Percentiles rank a stretch among this genome's conserved stretches.
These are phyloP conservation scores for Callocephalon fimbriatum DNA, from an alignment of 2,113 vertebrate species.

Conservation along the genomic window DNA sequence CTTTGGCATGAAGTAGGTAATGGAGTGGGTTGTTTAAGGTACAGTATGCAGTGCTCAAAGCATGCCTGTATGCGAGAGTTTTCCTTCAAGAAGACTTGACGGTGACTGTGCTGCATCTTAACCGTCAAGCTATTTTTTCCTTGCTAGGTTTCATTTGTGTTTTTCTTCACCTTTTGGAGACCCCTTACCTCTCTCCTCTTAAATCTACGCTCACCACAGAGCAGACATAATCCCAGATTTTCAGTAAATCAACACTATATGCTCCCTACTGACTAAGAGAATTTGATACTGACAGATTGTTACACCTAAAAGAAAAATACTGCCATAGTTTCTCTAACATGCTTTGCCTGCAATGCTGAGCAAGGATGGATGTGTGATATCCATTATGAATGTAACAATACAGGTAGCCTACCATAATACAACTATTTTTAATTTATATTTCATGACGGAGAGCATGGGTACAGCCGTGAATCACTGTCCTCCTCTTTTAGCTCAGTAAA, in stretches of 20 bases:
- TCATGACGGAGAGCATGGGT: conserved; percentile 44
- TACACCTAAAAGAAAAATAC: conserved; percentile 85
- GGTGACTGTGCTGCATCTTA: conserved; percentile 75
- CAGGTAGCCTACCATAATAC: conserved; percentile 62
- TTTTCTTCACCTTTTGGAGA: conserved; percentile 83
- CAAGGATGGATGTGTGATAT: conserved; percentile 61
- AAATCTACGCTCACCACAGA: conserved; percentile 82
- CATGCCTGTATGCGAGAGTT: background rate
- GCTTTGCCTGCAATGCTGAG: conserved; percentile 60
- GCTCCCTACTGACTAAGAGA: conserved; percentile 84
- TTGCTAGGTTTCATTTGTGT: conserved; percentile 81
- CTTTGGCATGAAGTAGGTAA: conserved; percentile 31
- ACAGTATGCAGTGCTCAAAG: background rate
- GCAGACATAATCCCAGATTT: conserved; percentile 87
- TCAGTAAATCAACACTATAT: conserved; percentile 86
- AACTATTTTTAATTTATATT: conserved; percentile 65
- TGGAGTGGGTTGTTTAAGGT: conserved; percentile 42
- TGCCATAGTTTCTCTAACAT: conserved; percentile 71
- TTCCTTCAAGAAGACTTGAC: conserved; percentile 65
- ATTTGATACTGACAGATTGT: conserved; percentile 87
- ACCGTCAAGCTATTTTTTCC: conserved; percentile 80
- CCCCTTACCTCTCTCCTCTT: conserved; percentile 82
- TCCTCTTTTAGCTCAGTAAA: conserved; percentile 58
- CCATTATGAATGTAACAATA: conserved; percentile 74
- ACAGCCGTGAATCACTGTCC: conserved; percentile 51